A percentile compares a stretch with the other conserved stretches of the same genome.
These are phyloP conservation scores for Athalia circularis DNA, from an alignment of 2,888 invertebrate genomes.

Conservation along the genomic window DNA sequence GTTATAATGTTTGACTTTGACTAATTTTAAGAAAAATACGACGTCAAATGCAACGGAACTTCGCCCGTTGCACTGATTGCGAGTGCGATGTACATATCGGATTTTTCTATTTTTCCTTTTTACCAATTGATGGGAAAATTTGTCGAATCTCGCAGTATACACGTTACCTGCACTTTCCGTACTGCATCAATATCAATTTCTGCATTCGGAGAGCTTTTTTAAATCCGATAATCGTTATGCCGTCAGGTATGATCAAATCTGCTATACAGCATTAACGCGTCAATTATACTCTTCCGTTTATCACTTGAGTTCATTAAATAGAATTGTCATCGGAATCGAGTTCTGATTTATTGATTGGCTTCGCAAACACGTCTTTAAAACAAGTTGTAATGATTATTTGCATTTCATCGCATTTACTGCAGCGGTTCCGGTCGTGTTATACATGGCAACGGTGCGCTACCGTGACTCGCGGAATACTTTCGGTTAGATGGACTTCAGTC, in stretches of 20 bases:
- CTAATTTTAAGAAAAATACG: slow-evolving; percentile 32
- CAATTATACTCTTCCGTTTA: no score
- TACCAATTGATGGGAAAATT: slow-evolving; percentile 1
- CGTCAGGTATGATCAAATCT: no score
- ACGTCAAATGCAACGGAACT: slow-evolving; percentile 40
- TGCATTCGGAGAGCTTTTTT: no score
- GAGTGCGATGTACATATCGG: neutral
- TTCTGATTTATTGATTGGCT: neutral
- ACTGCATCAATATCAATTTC: no score
- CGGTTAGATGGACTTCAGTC: no score
- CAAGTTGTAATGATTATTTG: slow-evolving; percentile 3
- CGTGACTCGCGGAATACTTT: no score
- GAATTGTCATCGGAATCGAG: neutral
- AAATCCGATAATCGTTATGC: no score
- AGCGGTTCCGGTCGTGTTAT: neutral
- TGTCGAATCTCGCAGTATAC: neutral
- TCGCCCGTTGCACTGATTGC: slow-evolving; percentile 39
- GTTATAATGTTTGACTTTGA: slow-evolving; percentile 40
- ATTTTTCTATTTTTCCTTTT: slow-evolving; percentile 10
- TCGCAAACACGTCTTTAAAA: slow-evolving; percentile 8
- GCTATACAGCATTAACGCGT: no score
- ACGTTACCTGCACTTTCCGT: no score
- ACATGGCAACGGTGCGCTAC: no score
- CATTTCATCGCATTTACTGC: slow-evolving; percentile 27
- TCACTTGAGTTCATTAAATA: neutral